Evolutionary conservation across 2,888 invertebrate species (phyloP), one percentile per base, ranked within the genome.

Genomic region (Cacoxenus indagator): DNA sequence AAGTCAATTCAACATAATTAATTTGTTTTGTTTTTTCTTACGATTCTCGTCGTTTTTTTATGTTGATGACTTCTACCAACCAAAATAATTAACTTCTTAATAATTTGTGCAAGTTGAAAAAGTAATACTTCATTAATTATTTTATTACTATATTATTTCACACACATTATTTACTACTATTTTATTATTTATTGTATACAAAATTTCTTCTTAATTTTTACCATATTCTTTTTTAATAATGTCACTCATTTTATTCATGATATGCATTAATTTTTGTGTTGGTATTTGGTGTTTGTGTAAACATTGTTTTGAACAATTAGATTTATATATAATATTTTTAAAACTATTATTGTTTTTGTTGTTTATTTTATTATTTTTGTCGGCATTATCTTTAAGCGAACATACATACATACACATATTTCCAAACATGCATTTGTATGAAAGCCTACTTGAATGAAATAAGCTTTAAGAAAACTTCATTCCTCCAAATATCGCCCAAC

Each of bases 61-160:
- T 37, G 17, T n/a, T 65, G 19, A 55, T 55, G 26, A 55, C 26
- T 22, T 31, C 54, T 64, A 67, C 67, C 64, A 71, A n/a, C n/a
- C n/a, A n/a, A n/a, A 67, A 65, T 62, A 67, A 68, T 70, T 67
- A 73, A 74, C 65, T 67, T 70, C 65, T 67, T 70, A 75, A 73
- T 81, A 80, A 80, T 79, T 83, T 85, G 80, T 86, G 86, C 85
- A 85, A 85, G 86, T 86, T 86, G 82, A 83, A 84, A 59, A 59
- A 83, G 77, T 85, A 84, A 76, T 84, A 78, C 69, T 67, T 69
- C 65, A 66, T 54, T 70, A 73, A 68, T 55, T 67, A 74, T 72
- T 71, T 65, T 57, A 57, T 69, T 67, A 67, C 61, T n/a, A n/a
- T n/a, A n/a, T n/a, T n/a, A n/a, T n/a, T n/a, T 69, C 55, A 67